Evolutionary conservation across 2,888 invertebrate species (phyloP), one percentile per base, ranked within the genome.

Genomic region (Heliconius charithonia): DNA sequence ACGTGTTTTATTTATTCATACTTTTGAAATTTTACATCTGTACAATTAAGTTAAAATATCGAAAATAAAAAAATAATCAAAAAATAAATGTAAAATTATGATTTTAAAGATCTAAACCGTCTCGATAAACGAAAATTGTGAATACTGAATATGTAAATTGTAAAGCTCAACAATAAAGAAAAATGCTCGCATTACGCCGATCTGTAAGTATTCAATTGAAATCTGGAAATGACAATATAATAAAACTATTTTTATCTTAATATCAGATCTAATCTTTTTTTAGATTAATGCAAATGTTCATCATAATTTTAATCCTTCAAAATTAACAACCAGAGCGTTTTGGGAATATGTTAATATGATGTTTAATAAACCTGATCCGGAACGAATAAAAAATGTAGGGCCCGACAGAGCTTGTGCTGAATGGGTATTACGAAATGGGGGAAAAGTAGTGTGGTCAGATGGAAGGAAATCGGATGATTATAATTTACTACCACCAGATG

Each of bases 341-440:
- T 95, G 95, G 95, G 93, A 94, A 83, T 95, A 94, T 91, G 93
- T 96, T 0, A 96, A 96, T 84, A 94, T 95, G 90, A 95, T 96
- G 91, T 97, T 97, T 85, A 97, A 97, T 87, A 95, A 93, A 80
- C 96, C 98, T 0, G 97, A 98, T 86, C 85, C 90, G 4, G 95
- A 96, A 0, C 95, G 98, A 62, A 94, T 97, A 62, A 94, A 96
- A 86, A 87, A 94, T 84, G 95, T 98, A 66, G 99, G 99, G 0
- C 97, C 99, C 0, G 98, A 99, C 88, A 95, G 98, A 81, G 96
- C 97, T 6, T 99, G 99, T 91, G 98, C 99, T 0, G 99, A 99
- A 91, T 99, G 99, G 99, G 94, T 99, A 10, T 92, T 99, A 45
- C 96, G 97, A 83, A 99, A 99, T 93, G 99, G 99, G 4, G 99